Base-by-base conservation (phyloP, 2,888 invertebrate genomes). In the Phymatocera aterrima region DNA sequence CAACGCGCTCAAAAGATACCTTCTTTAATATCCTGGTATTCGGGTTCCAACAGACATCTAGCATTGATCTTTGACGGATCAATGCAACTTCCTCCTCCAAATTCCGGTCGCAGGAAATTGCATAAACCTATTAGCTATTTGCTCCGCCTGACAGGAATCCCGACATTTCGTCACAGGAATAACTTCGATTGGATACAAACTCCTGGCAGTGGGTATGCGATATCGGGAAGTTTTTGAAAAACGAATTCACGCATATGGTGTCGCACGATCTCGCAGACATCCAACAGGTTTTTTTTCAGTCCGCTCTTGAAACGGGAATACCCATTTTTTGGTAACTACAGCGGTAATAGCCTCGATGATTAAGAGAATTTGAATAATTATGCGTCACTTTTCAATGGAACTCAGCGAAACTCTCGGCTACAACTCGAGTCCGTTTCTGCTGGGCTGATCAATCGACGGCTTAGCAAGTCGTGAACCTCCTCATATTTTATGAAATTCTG, bases 51-150 rank as follows among this genome's bases (percentile, higher is more conserved):
- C 72, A 48, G 72, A 72, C 72, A 72, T 72, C 48, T 51, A 51
- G 34, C 70, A 37, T 72, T 72, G 72, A 72, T 72, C 48, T 72
- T 72, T 72, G 48, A 48, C 43, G 72, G 48, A 72, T 72, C 48
- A 72, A 72, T 72, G 68, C 68, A 37, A 48, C 40, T 34, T 72
- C 57, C 28, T 57, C 1, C 28, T 21, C 10, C 0, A 64, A 37
- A 64, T 18, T 18, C 61, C 37, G 28, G 24, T 21, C 10, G 2
- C 12, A 51, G 34, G 51, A 72, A 48, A 72, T 31, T 46, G 46
- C 43, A 43, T 68, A 46, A 15, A 28, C 3, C 46, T 28, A 24
- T 68, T 68, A 43, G 24, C 46, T 18, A 51, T 15, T 5, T 64
- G 18, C 34, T 8, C 61, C 12, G 18, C 12, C 24, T 57, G 57